These are phyloP conservation scores for Hippotragus niger DNA, from an alignment of 2,113 vertebrate species.

Conservation along the genomic window DNA sequence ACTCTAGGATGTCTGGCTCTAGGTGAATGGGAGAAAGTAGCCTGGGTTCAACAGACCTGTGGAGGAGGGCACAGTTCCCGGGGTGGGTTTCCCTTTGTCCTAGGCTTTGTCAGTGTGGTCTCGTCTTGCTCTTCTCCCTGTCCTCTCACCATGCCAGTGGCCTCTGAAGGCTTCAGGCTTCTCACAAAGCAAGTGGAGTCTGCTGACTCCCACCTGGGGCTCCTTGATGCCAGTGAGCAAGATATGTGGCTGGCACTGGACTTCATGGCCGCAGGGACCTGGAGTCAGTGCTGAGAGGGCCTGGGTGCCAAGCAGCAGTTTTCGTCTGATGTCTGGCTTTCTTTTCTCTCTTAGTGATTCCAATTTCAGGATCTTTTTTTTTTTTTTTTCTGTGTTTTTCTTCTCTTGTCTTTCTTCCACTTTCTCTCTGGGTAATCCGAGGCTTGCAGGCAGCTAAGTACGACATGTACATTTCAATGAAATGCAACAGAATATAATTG, in stretches of 20 bases:
- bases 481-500: slow-evolving; percentile 54
- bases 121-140: too few species aligned
- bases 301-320: background rate
- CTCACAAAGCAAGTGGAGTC: too few species aligned
- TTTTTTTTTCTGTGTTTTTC: background rate
- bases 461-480: slow-evolving; percentile 3
- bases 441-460: background rate
- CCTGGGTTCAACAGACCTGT: background rate
- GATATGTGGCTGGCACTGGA: background rate
- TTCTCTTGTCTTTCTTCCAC: background rate
- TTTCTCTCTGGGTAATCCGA: slow-evolving; percentile 7
- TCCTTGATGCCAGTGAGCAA: background rate
- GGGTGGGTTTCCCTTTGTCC: too few species aligned
- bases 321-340: background rate
- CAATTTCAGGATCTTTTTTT: background rate
- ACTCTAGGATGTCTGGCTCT: background rate
- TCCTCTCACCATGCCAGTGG: fast-evolving
- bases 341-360: background rate
- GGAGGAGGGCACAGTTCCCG: background rate
- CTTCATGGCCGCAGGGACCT: fast-evolving
- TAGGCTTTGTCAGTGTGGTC: background rate
- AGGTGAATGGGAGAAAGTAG: background rate
- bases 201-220: background rate
- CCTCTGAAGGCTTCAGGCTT: background rate
- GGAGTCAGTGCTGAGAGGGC: background rate